Conservation (phyloP, 2,113 vertebrate species). For the Syrrhaptes paradoxus region DNA sequence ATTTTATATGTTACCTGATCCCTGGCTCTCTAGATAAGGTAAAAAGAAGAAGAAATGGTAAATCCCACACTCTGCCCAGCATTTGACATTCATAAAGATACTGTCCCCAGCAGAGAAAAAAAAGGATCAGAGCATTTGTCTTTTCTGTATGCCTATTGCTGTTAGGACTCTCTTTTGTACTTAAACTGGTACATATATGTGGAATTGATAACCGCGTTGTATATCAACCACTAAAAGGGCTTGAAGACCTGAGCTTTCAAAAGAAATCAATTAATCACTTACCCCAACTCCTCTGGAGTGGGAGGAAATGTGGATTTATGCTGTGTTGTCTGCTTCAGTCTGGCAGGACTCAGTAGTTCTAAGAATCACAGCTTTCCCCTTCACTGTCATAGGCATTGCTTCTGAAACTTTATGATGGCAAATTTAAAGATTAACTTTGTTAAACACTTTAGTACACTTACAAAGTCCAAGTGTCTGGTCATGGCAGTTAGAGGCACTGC, state of each 20-base stretch:
- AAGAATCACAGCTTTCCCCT: not conserved
- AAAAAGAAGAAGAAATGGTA: not conserved
- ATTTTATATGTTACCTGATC: not conserved
- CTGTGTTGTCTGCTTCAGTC: not conserved
- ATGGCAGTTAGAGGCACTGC: accelerated
- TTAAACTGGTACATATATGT: not conserved
- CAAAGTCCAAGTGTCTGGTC: not conserved
- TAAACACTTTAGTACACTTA: not conserved
- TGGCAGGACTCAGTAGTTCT: not conserved
- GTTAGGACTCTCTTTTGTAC: not conserved
- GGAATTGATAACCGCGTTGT: not conserved
- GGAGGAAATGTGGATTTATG: not conserved
- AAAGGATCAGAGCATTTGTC: not conserved
- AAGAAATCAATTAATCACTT: not conserved
- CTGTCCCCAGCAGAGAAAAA: not conserved
- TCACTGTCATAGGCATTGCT: not conserved
- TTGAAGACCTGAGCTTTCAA: not conserved
- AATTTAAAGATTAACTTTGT: not conserved
- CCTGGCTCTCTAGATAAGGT: not conserved
- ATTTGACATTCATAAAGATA: not conserved
- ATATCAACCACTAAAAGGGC: not conserved
- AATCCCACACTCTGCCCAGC: not conserved
- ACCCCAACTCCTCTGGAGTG: not conserved
- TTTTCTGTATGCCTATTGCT: not conserved
- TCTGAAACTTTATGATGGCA: not conserved